Percentiles rank a stretch among this genome's conserved stretches.
Conservation (phyloP, 2,888 invertebrate species). For the Epistrophe grossulariae region DNA sequence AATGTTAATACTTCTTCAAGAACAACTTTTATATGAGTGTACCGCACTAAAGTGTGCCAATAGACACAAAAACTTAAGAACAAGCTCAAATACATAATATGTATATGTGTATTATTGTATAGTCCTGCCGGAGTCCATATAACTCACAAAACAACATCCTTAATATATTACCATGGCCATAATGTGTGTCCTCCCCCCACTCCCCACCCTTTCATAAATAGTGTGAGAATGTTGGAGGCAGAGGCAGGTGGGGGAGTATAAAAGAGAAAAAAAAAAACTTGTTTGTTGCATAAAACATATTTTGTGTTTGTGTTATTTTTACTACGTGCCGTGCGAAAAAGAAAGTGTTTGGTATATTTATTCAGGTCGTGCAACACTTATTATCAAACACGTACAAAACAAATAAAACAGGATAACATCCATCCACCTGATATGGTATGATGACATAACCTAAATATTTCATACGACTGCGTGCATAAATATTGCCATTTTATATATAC, state of each 20-base stretch:
- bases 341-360: slow-evolving; percentile 72
- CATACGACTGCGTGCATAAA: slow-evolving; percentile 76
- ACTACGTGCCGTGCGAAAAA: slow-evolving; percentile 74
- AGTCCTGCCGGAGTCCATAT: slow-evolving; percentile 22
- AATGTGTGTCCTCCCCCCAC: neutral
- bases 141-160: slow-evolving; percentile 29
- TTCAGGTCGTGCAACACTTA: slow-evolving; percentile 76
- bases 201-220: neutral
- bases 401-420: slow-evolving; percentile 76
- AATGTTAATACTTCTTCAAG: slow-evolving; percentile 4
- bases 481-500: slow-evolving; percentile 59
- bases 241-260: neutral
- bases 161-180: slow-evolving; percentile 26
- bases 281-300: slow-evolving; percentile 45
- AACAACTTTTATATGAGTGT: slow-evolving; percentile 1
- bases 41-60: slow-evolving; percentile 32
- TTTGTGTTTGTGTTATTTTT: slow-evolving; percentile 62
- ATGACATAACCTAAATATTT: slow-evolving; percentile 76
- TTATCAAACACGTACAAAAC: slow-evolving; percentile 76
- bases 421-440: slow-evolving; percentile 76
- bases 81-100: neutral
- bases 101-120: neutral
- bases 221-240: neutral
- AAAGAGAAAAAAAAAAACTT: neutral
- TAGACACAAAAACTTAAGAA: slow-evolving; percentile 5